Percentiles rank a stretch among this genome's conserved stretches.
Conservation (phyloP, 1,140 invertebrate species). For the Diuraphis noxia region DNA sequence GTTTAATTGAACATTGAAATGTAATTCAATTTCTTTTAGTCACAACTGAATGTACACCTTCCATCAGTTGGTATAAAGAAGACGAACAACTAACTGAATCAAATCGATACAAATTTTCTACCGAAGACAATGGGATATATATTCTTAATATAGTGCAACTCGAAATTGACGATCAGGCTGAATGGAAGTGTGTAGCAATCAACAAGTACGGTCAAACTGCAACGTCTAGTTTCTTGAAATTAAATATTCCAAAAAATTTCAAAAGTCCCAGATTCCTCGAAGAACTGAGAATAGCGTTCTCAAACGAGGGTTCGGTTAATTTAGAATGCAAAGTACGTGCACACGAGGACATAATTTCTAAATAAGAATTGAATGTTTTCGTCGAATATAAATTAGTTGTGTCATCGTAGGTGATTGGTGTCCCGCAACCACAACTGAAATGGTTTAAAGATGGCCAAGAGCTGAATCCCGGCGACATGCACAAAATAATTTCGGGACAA, state of each 20-base stretch:
- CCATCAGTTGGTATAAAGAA: slow-evolving; percentile 47
- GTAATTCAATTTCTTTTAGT: neutral
- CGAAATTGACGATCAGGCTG: slow-evolving; percentile 82
- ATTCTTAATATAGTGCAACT: slow-evolving; percentile 72
- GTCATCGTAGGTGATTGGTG: slow-evolving; percentile 73
- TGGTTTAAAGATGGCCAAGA: slow-evolving; percentile 92
- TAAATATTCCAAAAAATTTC: slow-evolving; percentile 83
- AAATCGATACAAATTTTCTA: slow-evolving; percentile 47
- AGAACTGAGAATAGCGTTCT: slow-evolving; percentile 78
- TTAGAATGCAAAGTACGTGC: slow-evolving; percentile 77
- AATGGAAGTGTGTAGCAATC: slow-evolving; percentile 86
- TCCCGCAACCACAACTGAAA: slow-evolving; percentile 81
- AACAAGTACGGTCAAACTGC: slow-evolving; percentile 87
- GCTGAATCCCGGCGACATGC: slow-evolving; percentile 86
- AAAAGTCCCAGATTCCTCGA: slow-evolving; percentile 87
- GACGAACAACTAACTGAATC: slow-evolving; percentile 54
- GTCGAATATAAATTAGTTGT: neutral
- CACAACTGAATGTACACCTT: neutral
- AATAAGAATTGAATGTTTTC: neutral
- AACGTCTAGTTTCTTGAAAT: slow-evolving; percentile 80
- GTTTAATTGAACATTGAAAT: neutral
- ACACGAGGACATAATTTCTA: neutral
- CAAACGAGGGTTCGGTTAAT: slow-evolving; percentile 85
- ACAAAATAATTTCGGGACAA: slow-evolving; percentile 84
- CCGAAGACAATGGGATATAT: slow-evolving; percentile 71